A percentile compares a stretch with the other conserved stretches of the same genome.
Conservation (phyloP, 2,113 vertebrate genomes). For the Tapirus terrestris region DNA sequence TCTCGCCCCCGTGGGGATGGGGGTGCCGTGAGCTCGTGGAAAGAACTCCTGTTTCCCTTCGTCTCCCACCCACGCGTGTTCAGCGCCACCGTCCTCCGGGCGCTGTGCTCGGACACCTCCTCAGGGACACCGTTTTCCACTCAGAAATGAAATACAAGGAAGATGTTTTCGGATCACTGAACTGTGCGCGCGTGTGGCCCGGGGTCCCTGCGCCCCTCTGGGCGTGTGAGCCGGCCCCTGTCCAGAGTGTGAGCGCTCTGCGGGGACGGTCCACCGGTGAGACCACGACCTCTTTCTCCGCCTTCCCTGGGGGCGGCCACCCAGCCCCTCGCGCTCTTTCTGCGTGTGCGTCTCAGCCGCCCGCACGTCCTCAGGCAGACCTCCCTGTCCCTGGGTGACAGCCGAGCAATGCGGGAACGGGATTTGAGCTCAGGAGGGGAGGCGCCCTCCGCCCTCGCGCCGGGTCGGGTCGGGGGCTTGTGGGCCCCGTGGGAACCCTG, state of each 20-base stretch:
- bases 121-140: no score
- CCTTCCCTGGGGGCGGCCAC: no score
- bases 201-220: no score
- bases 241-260: not conserved
- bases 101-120: not conserved
- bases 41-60: no score
- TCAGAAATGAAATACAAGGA: not conserved
- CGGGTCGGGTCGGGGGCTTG: rapidly evolving
- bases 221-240: no score
- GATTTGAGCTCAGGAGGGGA: not conserved
- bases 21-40: no score
- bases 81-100: not conserved
- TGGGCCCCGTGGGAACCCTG: not conserved
- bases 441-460: not conserved
- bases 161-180: not conserved
- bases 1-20: no score
- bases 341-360: no score
- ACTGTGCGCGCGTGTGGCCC: not conserved
- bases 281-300: no score
- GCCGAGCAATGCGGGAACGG: not conserved
- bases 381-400: not conserved
- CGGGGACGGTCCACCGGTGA: not conserved
- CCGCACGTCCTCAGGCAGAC: no score
- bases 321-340: no score
- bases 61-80: no score